Evolutionary conservation across 2,888 invertebrate genomes (phyloP), one percentile per base, ranked within the genome.

Genomic region (Aphidius colemani): DNA sequence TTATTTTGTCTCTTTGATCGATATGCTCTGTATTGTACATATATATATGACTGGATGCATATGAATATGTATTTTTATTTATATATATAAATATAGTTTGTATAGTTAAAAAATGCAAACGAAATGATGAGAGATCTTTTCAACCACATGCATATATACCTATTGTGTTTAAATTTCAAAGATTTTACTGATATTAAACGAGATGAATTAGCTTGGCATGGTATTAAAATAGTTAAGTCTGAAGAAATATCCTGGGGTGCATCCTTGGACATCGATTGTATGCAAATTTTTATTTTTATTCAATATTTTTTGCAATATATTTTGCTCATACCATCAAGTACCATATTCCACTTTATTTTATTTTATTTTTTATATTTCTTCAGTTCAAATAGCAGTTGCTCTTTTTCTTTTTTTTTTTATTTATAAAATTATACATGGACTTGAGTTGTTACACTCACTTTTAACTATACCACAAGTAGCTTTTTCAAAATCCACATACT

Each of bases 231-330:
- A 41, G 44, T 53, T 59, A 66, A 55, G 62, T 57, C 57, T 55
- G 45, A 11, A 53, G 58, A 49, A 46, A 46, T 61, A 53, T 53
- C 39, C 43, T 48, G 40, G 40, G 59, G 30, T 49, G 53, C 45
- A 48, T 65, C 59, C 53, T 53, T 11, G 18, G 53, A 71, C 68
- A 67, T 70, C 75, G 73, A 76, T 76, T 75, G 74, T 76, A 75
- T 75, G 74, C 71, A 73, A 75, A 76, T 75, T 66, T 69, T 30
- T 30, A 30, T 30, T 49, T 53, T 59, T 60, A 63, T 66, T 65
- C 68, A 65, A 68, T 58, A 49, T 48, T 49, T 48, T 39, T 13
- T 49, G 43, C 41, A n/a, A n/a, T n/a, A n/a, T n/a, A n/a, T 18
- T 9, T 18, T 53, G 6, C 53, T 44, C 53, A 39, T 40, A 57